phyloP scores from a whole-genome alignment of 2,888 invertebrate species.

The Ditula angustiorana region DNA sequence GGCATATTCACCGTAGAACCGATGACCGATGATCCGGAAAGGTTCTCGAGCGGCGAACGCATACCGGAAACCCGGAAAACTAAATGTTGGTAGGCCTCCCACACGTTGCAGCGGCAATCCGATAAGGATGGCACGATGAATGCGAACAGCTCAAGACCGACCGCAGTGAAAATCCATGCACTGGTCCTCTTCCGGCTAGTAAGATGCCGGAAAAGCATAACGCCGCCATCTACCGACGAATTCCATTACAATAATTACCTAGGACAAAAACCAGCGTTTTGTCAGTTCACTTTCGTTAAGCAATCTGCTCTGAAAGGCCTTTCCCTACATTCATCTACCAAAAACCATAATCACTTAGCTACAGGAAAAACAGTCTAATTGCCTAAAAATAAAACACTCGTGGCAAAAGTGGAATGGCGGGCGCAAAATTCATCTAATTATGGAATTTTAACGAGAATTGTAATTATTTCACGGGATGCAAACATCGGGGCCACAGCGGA shows the following conservation, averaged over 20 bases:
- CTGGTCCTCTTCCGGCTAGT: too few relatives aligned
- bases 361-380: constrained; percentile 25
- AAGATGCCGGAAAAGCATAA: neutral
- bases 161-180: too few relatives aligned
- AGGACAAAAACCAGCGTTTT: neutral
- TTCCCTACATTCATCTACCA: neutral
- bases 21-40: too few relatives aligned
- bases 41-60: too few relatives aligned
- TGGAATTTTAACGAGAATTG: constrained; percentile 30
- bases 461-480: constrained; percentile 30
- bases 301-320: neutral
- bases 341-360: constrained; percentile 29
- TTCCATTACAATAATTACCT: neutral
- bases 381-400: constrained; percentile 23
- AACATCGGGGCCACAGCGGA: constrained; percentile 40
- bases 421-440: constrained; percentile 34
- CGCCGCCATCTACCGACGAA: neutral
- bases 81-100: too few relatives aligned
- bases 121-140: too few relatives aligned
- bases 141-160: too few relatives aligned
- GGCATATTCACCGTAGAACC: too few relatives aligned
- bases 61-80: too few relatives aligned
- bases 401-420: constrained; percentile 22
- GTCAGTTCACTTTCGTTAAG: neutral
- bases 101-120: too few relatives aligned